Percentiles rank a stretch among this genome's conserved stretches.
Evolutionary conservation across 53 echinoderm and acorn worm genomes (phyloP).

Genomic region (Crossaster papposus): DNA sequence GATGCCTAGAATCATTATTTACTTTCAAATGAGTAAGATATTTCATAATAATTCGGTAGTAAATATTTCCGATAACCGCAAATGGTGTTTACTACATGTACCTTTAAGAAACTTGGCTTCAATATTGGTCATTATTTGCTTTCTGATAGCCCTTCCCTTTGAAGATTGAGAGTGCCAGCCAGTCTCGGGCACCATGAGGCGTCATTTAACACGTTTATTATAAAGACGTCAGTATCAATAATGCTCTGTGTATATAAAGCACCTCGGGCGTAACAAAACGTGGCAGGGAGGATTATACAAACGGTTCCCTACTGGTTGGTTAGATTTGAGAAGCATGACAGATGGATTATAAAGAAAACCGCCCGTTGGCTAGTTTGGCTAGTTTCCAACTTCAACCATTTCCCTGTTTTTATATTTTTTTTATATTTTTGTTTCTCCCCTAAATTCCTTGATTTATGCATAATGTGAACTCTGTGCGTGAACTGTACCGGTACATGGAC

Average conservation of each 20-base stretch:
- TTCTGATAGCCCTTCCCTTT: neutral
- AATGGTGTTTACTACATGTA: too few relatives aligned
- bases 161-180: neutral
- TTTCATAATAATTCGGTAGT: too few relatives aligned
- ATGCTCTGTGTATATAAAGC: neutral
- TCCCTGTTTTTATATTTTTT: neutral
- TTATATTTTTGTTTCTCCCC: neutral
- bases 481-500: too few relatives aligned
- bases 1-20: too few relatives aligned
- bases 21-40: too few relatives aligned
- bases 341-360: slow-evolving; percentile 40
- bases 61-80: too few relatives aligned
- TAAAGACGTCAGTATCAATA: slow-evolving; percentile 36
- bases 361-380: slow-evolving; percentile 28
- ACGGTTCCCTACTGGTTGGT: neutral
- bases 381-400: neutral
- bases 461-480: too few relatives aligned
- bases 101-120: neutral
- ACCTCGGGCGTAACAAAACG: neutral
- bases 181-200: neutral
- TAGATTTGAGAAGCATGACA: slow-evolving; percentile 40
- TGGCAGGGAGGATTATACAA: slow-evolving; percentile 30
- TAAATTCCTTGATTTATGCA: too few relatives aligned
- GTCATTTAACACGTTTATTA: slow-evolving; percentile 30
- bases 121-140: slow-evolving; percentile 34